Evolutionary conservation across 2,113 vertebrate genomes (phyloP).

Genomic region (Epinephelus fuscoguttatus): DNA sequence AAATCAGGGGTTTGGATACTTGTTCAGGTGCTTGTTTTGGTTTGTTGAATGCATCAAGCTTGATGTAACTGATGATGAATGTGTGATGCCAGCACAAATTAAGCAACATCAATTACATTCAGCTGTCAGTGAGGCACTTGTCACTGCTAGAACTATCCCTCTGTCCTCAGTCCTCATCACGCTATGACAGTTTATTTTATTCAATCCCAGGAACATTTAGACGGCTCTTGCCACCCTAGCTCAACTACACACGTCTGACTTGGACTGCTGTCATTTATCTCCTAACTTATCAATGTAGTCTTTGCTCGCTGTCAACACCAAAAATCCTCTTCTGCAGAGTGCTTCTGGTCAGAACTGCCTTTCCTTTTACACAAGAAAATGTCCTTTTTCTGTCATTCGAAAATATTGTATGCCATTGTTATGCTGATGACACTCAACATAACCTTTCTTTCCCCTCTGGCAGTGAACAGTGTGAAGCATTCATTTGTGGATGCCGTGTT

Average conservation of each 20-base stretch:
- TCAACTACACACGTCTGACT: constrained; percentile 6
- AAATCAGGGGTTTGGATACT: background rate
- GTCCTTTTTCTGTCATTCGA: constrained; percentile 54
- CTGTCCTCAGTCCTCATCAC: constrained; percentile 27
- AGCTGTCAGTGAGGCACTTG: constrained; percentile 16
- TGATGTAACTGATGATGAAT: constrained; percentile 21
- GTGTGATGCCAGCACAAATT: constrained; percentile 38
- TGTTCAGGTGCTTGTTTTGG: background rate
- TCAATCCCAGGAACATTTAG: constrained; percentile 17
- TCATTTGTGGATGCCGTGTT: constrained; percentile 61
- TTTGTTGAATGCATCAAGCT: background rate
- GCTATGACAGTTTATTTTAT: constrained; percentile 3
- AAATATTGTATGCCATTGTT: constrained; percentile 60
- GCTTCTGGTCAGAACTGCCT: constrained; percentile 11
- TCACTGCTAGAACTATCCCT: constrained; percentile 8
- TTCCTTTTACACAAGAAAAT: constrained; percentile 38
- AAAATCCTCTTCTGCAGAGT: constrained; percentile 23
- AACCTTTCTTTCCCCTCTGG: constrained; percentile 57
- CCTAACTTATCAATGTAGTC: constrained; percentile 11
- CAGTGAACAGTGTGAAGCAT: constrained; percentile 50
- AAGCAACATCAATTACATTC: constrained; percentile 15
- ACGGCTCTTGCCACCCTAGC: constrained; percentile 13
- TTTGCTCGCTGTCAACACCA: constrained; percentile 28
- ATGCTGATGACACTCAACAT: constrained; percentile 60
- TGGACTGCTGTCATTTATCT: constrained; percentile 34